Evolutionary conservation across 2,888 invertebrate species (phyloP), one percentile per base, ranked within the genome.

Genomic region (Fragum whitleyi): DNA sequence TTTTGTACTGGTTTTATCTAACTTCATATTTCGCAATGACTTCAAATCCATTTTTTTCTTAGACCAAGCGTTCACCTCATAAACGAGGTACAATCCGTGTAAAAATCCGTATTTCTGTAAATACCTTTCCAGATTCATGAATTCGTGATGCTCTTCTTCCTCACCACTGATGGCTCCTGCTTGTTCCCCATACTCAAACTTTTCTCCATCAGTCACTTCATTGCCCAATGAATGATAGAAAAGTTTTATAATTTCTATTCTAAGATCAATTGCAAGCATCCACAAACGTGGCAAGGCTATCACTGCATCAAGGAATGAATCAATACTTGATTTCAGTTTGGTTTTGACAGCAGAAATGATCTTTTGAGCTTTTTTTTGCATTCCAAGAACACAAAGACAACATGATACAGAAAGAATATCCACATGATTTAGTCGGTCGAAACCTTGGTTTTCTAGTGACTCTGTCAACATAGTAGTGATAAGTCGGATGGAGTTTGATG

Each of bases 1-100:
- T 9, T 42, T 19, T 28, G 77, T 55, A 2, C 57, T 55, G 26
- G 57, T 75, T 21, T 28, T 72, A 26, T 80, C 78, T 36, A 83
- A n/a, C 55, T 78, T 83, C 19, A 83, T 59, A 67, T 75, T 61
- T 23, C 47, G 42, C 0, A 83, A 74, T n/a, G 77, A 61, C 16
- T 16, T 55, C 26, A 7, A 9, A 16, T 23, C 23, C 0, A 5
- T 7, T 26, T 16, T 26, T 59, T 6, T 2, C 21, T 6, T 16
- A 26, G 59, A 28, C 3, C 21, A 16, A 51, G 51, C 51, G 28
- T 23, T 16, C 28, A 59, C 26, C 1, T 59, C 59, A 26, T 59
- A 16, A 28, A 59, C 26, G 16, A 59, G 16, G 26, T 59, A 26
- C 16, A 59, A 26, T 26, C 59, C 59, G 28, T 26, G 59, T 28